Conservation (phyloP, 2,888 invertebrate species). For the Cantharis rustica region DNA sequence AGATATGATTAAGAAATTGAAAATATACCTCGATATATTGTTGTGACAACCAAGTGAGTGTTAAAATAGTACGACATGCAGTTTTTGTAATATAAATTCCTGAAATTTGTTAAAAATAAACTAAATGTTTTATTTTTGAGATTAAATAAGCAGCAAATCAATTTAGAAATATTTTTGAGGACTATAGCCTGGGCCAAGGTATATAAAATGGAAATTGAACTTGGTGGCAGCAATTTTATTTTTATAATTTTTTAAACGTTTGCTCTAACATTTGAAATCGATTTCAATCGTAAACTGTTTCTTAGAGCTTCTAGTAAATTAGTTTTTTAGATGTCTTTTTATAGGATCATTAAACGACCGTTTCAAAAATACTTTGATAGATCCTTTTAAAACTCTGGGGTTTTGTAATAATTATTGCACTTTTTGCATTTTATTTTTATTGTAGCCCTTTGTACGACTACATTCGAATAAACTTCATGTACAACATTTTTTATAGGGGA, state of each 20-base stretch:
- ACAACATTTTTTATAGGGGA: not conserved
- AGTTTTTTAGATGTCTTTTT: not conserved
- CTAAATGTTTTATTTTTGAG: not conserved
- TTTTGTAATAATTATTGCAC: not conserved
- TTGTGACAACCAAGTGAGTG: slow-evolving; percentile 1
- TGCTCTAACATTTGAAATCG: too few species aligned
- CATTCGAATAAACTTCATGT: not conserved
- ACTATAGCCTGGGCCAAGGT: too few species aligned
- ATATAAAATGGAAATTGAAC: too few species aligned
- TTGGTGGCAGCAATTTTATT: too few species aligned
- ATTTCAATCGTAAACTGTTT: too few species aligned
- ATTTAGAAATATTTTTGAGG: too few species aligned
- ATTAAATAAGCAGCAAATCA: not conserved
- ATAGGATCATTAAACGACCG: not conserved
- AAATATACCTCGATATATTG: not conserved
- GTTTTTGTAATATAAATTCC: not conserved
- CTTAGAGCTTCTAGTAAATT: not conserved
- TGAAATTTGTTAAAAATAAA: not conserved
- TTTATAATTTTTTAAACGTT: too few species aligned
- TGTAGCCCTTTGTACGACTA: not conserved
- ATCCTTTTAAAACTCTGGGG: not conserved
- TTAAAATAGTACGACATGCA: not conserved
- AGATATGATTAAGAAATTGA: not conserved
- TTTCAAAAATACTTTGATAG: not conserved
- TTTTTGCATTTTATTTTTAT: not conserved